phyloP scores from a whole-genome alignment of 2,797 vertebrate genomes.

The Microtus agrestis region DNA sequence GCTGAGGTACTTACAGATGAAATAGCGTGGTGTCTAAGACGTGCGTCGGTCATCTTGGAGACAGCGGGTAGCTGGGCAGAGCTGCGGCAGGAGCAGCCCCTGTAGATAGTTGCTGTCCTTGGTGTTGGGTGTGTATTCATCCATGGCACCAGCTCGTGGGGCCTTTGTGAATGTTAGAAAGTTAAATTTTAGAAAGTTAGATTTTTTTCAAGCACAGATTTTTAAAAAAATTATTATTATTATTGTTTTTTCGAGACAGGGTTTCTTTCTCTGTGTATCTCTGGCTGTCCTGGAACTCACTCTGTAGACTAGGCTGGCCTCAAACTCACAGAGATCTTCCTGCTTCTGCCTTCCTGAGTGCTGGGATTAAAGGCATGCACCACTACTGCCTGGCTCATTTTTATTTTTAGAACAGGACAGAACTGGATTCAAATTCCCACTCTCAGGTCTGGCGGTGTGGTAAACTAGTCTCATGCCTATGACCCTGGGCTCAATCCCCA shows the following conservation, averaged over 20 bases:
- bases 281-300: too few species aligned
- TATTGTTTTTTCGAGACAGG: too few species aligned
- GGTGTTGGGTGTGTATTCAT: accelerated
- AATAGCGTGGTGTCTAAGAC: neutral
- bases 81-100: neutral
- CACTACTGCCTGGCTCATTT: too few species aligned
- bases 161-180: slow-evolving; percentile 9
- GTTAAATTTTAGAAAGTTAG: neutral
- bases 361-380: too few species aligned
- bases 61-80: neutral
- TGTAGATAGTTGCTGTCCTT: neutral
- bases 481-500: neutral
- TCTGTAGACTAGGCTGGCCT: too few species aligned
- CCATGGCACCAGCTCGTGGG: neutral
- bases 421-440: neutral
- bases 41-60: neutral
- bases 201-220: neutral
- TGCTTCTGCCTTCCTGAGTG: too few species aligned
- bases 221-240: too few species aligned
- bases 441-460: neutral
- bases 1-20: neutral
- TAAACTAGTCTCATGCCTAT: neutral
- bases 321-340: too few species aligned
- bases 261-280: too few species aligned
- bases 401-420: too few species aligned